A percentile compares a stretch with the other conserved stretches of the same genome.
phyloP scores from a whole-genome alignment of 2,888 invertebrate genomes.

The Eristalis intricaria region DNA sequence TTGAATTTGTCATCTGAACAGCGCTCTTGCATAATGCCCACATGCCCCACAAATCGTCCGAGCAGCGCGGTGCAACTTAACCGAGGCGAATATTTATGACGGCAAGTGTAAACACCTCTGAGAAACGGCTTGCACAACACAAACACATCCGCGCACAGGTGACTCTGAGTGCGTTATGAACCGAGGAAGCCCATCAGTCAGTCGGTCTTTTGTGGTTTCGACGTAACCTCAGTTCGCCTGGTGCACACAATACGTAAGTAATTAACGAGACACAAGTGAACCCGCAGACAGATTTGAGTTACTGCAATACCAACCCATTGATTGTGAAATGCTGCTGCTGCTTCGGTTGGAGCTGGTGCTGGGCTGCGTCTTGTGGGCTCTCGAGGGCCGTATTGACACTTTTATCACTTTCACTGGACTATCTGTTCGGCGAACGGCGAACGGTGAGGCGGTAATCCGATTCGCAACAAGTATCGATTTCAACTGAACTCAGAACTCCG shows the following conservation, averaged over 20 bases:
- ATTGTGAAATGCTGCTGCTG: constrained; percentile 37
- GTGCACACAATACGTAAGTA: constrained; percentile 18
- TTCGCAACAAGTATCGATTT: constrained; percentile 50
- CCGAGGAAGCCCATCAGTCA: neutral
- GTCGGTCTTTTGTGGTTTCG: neutral
- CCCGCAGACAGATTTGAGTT: constrained; percentile 18
- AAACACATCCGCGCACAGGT: neutral
- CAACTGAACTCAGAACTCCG: constrained; percentile 33
- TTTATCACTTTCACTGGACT: constrained; percentile 58
- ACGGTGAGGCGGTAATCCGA: constrained; percentile 16
- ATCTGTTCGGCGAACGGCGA: neutral
- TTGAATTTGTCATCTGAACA: neutral
- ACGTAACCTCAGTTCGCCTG: neutral
- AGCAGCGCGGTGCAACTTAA: constrained; percentile 34
- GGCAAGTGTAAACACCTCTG: constrained; percentile 33
- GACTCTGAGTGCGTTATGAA: neutral
- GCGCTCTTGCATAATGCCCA: neutral
- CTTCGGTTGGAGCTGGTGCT: neutral
- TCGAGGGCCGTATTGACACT: constrained; percentile 54
- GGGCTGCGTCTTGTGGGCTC: neutral
- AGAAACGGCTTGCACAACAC: constrained; percentile 47
- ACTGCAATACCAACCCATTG: constrained; percentile 50
- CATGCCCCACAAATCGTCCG: constrained; percentile 37
- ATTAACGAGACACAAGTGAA: constrained; percentile 1
- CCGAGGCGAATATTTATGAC: constrained; percentile 32